A percentile compares a stretch with the other conserved stretches of the same genome.
phyloP scores from a whole-genome alignment of 2,888 invertebrate genomes.

The Himalopsyche kuldschensis region DNA sequence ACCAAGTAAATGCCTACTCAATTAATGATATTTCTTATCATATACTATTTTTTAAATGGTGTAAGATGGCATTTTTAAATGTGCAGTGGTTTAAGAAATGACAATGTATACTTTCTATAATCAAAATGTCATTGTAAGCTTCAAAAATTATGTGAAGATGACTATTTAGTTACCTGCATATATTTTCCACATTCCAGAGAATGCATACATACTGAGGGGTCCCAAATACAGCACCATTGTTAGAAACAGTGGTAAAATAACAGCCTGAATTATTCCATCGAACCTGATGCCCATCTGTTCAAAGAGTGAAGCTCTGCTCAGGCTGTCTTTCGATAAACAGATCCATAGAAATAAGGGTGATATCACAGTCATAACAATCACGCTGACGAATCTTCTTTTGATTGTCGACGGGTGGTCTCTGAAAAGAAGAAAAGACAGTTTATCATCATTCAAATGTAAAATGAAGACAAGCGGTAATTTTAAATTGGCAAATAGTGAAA shows the following conservation, averaged over 20 bases:
- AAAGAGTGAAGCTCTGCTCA: conserved; percentile 65
- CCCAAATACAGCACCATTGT: conserved; percentile 82
- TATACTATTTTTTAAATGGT: no score
- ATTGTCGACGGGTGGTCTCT: conserved; percentile 89
- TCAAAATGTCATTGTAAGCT: no score
- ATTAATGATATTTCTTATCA: no score
- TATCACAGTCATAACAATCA: conserved; percentile 76
- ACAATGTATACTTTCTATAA: not conserved
- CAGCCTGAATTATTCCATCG: conserved; percentile 73
- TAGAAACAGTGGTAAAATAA: conserved; percentile 72
- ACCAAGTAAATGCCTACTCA: not conserved
- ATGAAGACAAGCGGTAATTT: no score
- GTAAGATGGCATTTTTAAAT: no score
- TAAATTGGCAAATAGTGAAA: no score
- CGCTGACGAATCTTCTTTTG: conserved; percentile 85
- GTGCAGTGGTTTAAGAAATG: no score
- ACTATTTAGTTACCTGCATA: conserved; percentile 61
- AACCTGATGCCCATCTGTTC: conserved; percentile 75
- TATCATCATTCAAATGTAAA: not conserved
- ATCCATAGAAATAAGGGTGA: conserved; percentile 77
- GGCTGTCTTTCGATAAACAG: conserved; percentile 66
- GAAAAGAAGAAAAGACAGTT: conserved; percentile 45
- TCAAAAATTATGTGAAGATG: no score
- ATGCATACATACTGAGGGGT: conserved; percentile 74
- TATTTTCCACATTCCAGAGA: conserved; percentile 68